phyloP scores from a whole-genome alignment of 37 sponge, comb jelly and placozoan genomes.

The Lycopodina hypogea region DNA sequence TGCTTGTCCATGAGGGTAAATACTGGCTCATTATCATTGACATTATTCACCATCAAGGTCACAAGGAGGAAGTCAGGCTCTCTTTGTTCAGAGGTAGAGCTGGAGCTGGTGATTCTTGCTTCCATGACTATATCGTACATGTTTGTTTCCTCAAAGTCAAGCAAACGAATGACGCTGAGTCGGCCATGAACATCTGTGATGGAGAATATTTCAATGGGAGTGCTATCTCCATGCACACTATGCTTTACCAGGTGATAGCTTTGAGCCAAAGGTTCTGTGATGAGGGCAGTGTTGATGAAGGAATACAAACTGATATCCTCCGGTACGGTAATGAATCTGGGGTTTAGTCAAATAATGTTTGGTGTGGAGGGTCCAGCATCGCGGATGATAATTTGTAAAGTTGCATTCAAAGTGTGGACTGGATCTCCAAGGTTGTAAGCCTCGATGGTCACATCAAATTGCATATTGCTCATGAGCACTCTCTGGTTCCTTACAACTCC shows the following conservation, averaged over 20 bases:
- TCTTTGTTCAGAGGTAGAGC: background rate
- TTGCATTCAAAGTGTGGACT: background rate
- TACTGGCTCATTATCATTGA: constrained; percentile 42
- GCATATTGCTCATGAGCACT: background rate
- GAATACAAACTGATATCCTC: background rate
- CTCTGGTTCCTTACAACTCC: constrained; percentile 55
- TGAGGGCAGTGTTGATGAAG: background rate
- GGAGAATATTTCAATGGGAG: constrained; percentile 10
- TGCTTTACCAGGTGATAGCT: constrained; percentile 21
- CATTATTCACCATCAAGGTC: constrained; percentile 25
- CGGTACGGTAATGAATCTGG: background rate
- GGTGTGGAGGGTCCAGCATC: constrained; percentile 1
- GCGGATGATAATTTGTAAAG: constrained; percentile 3
- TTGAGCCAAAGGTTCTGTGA: constrained; percentile 6
- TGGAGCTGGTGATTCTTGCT: constrained; percentile 9
- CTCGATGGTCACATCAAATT: constrained; percentile 6
- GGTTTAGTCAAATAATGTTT: background rate
- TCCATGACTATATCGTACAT: constrained; percentile 45
- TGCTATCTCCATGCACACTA: background rate
- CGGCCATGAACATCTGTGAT: constrained; percentile 2
- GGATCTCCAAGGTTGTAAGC: constrained; percentile 46
- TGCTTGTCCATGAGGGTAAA: background rate
- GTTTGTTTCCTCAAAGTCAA: constrained; percentile 36
- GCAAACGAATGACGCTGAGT: background rate
- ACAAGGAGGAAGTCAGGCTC: constrained; percentile 37